Conservation (phyloP, 1,140 invertebrate species). For the Mamestra configurata region DNA sequence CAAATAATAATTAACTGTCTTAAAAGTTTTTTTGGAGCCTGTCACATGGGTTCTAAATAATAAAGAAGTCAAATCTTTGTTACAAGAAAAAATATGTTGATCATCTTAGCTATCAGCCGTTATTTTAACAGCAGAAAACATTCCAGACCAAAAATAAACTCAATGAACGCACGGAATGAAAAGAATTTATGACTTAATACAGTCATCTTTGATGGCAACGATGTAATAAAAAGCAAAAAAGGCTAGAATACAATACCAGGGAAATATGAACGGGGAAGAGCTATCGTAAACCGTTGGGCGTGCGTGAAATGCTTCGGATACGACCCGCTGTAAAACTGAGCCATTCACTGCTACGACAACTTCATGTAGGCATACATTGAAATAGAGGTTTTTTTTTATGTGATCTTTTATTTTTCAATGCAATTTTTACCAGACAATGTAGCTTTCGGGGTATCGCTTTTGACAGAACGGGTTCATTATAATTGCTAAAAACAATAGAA, state of each 20-base stretch:
- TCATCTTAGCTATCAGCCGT: background rate
- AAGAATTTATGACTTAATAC: conserved; percentile 33
- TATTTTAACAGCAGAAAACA: background rate
- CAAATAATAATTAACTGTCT: too few species aligned
- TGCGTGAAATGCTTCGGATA: conserved; percentile 20
- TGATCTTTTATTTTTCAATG: background rate
- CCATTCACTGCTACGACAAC: background rate
- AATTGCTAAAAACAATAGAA: background rate
- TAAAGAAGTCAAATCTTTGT: too few species aligned
- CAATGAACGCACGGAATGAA: background rate
- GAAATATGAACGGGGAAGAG: conserved; percentile 32
- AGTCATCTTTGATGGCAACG: conserved; percentile 12
- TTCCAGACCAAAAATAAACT: conserved; percentile 6
- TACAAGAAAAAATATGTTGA: too few species aligned
- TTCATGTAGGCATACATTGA: background rate
- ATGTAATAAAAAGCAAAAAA: conserved; percentile 12
- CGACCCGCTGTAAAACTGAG: background rate
- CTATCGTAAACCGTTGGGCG: conserved; percentile 22
- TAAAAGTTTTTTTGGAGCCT: too few species aligned
- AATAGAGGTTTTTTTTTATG: background rate
- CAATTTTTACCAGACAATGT: background rate
- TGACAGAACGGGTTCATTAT: background rate
- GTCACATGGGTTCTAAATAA: too few species aligned
- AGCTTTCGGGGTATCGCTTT: background rate
- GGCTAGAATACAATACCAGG: conserved; percentile 32